These are phyloP conservation scores for Sycobia sp. DNA, from an alignment of 1,140 invertebrate genomes.

Conservation along the genomic window DNA sequence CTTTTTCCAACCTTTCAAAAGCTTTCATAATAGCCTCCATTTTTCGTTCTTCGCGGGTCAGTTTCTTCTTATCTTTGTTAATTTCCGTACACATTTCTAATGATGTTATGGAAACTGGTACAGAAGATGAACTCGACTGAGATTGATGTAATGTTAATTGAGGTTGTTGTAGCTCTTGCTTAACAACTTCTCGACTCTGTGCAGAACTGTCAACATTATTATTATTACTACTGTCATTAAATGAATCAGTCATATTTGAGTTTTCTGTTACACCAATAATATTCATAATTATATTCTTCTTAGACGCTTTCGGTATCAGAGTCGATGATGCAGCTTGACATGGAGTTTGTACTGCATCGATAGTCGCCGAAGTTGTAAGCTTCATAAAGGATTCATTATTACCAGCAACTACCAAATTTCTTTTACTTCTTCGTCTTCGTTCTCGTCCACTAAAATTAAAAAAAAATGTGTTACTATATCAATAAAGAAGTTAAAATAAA, in stretches of 20 bases:
- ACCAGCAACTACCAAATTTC: conserved; percentile 51
- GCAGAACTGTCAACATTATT: neutral
- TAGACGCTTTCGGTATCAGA: neutral
- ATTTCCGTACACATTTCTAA: conserved; percentile 31
- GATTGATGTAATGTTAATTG: conserved; percentile 1
- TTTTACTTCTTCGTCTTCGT: conserved; percentile 53
- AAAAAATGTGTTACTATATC: neutral
- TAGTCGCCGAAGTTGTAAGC: neutral
- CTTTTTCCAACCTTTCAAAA: conserved; percentile 83
- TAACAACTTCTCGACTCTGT: no score
- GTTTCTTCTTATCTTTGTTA: conserved; percentile 65
- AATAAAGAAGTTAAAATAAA: no score
- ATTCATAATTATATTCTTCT: conserved; percentile 11
- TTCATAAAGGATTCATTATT: conserved; percentile 31
- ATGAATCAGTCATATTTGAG: no score
- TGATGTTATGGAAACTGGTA: conserved; percentile 11
- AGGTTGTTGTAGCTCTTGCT: no score
- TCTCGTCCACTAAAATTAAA: conserved; percentile 53
- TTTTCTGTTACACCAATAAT: neutral
- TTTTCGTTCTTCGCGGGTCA: conserved; percentile 94
- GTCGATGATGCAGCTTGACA: no score
- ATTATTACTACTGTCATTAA: neutral
- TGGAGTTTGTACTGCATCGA: neutral
- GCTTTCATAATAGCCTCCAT: conserved; percentile 94
- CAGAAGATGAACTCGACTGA: conserved; percentile 15